Evolutionary conservation across 2,113 vertebrate species (phyloP), one percentile per base, ranked within the genome.

Genomic region (Naja naja): DNA sequence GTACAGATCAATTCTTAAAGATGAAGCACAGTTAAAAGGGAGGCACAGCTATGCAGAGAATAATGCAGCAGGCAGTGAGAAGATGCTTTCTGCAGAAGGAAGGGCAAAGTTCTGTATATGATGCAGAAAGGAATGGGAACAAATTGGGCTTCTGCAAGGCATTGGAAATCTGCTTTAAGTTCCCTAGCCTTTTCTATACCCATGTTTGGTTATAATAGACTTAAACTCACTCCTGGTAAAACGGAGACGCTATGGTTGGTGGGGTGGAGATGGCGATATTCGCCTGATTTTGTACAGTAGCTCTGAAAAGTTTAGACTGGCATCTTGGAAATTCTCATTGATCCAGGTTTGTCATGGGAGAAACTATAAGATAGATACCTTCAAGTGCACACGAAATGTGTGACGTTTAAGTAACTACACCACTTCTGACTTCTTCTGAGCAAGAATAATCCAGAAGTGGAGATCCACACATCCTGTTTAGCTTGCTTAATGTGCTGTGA

Each of bases 1-100:
- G 93, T 88, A 91, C 90, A 94, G 94, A 94, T 94, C 95, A 95
- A 94, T 95, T 94, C 94, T 93, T 87, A 89, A 43, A 91, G 94
- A 93, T 49, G 90, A 93, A 93, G 88, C 39, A 69, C 88, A 93
- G 94, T 93, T 93, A 92, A 94, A 95, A 93, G 89, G 89, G 60
- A 94, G 11, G 90, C 93, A 89, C 88, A 85, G 85, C 89, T 58
- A 89, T 87, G 90, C 85, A 39, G 49, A 89, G 89, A 95, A 95
- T 91, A 91, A 90, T 55, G 89, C 89, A 91, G 87, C 45, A 43
- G 64, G 69, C 43, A 3, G 20, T 56, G 60, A 43, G 53, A n/a
- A 43, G 53, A n/a, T 11, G 54, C 88, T 81, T 39, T 85, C 87
- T 89, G 45, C 39, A 25, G 53, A 92, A 56, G 34, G 89, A 93